Conservation (phyloP, 2,797 vertebrate genomes). For the Eulemur rubriventer region DNA sequence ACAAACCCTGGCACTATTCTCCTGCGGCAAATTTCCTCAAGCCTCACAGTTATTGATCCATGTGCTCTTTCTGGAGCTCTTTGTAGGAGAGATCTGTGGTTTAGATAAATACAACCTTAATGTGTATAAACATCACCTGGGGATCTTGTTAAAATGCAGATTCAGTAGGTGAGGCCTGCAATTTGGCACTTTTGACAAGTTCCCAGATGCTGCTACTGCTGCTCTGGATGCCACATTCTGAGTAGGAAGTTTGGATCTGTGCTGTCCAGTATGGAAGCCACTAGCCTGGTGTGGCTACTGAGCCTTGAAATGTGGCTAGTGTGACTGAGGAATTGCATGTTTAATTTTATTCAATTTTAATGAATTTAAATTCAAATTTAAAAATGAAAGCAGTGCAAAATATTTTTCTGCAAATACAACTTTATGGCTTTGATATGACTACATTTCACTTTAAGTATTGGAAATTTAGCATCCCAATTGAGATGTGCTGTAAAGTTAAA, state of each 20-base stretch:
- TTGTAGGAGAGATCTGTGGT: neutral
- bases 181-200: neutral
- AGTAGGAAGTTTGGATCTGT: neutral
- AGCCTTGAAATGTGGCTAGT: neutral
- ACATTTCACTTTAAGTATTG: neutral
- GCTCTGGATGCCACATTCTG: neutral
- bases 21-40: neutral
- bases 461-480: neutral
- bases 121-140: neutral
- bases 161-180: neutral
- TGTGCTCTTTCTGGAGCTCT: neutral
- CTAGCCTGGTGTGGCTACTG: neutral
- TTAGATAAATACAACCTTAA: neutral
- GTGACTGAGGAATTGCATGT: neutral
- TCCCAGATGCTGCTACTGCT: neutral
- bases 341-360: neutral
- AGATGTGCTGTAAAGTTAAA: neutral
- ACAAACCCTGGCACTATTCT: neutral
- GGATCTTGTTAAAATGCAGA: neutral
- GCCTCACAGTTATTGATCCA: neutral
- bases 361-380: conserved; percentile 1
- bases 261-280: neutral
- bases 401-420: neutral
- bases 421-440: neutral
- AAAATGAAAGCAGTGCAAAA: neutral